Evolutionary conservation across 2,797 vertebrate genomes (phyloP).

Genomic region (Crocodylus rhombifer): DNA sequence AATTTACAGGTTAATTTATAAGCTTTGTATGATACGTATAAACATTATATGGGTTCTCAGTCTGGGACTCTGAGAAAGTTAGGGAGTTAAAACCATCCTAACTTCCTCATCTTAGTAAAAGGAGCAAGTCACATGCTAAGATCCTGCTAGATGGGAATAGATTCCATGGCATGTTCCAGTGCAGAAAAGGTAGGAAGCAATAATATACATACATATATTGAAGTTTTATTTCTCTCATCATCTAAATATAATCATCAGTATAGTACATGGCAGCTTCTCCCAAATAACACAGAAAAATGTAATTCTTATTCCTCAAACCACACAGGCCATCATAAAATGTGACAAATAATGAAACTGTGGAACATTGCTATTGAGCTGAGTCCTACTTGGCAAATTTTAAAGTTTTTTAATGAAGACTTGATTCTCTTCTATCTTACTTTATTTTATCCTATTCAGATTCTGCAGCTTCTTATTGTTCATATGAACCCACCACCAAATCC

Average conservation of each 20-base stretch:
- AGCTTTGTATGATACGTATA: fast-evolving
- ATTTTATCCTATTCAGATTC: neutral
- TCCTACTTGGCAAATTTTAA: neutral
- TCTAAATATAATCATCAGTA: neutral
- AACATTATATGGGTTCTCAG: neutral
- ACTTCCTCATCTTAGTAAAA: neutral
- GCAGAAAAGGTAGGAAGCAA: neutral
- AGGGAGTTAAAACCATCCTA: neutral
- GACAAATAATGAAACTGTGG: neutral
- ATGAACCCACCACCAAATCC: neutral
- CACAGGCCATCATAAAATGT: fast-evolving
- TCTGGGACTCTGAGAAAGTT: fast-evolving
- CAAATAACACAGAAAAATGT: neutral
- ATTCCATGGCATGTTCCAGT: neutral
- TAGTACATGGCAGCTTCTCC: neutral
- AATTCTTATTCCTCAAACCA: neutral
- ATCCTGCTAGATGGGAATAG: neutral
- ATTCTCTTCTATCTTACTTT: neutral
- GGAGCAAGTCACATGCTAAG: neutral
- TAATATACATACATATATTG: neutral
- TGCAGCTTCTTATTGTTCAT: neutral
- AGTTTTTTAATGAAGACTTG: neutral
- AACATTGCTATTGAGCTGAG: neutral
- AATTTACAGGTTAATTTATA: neutral
- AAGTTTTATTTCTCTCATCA: neutral